phyloP scores from a whole-genome alignment of 2,797 vertebrate species.

The Sebastes cheni region DNA sequence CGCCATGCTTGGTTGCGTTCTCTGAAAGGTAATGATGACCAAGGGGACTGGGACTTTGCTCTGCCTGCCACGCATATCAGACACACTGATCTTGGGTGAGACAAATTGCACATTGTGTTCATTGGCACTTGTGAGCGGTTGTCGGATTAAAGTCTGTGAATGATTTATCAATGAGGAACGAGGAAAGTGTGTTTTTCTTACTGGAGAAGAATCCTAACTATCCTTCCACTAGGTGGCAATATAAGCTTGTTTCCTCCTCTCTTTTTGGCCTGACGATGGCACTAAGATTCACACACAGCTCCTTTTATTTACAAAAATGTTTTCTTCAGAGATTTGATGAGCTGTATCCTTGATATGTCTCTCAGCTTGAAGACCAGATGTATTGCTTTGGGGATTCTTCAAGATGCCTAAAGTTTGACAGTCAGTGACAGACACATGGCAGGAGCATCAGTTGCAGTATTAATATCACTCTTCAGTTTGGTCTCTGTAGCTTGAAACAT shows the following conservation, averaged over 20 bases:
- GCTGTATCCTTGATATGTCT: background rate
- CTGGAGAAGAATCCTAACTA: background rate
- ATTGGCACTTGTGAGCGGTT: conserved; percentile 23
- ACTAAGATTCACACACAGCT: background rate
- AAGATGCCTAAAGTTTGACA: conserved; percentile 12
- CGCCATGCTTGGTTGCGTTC: conserved; percentile 61
- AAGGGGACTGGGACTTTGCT: conserved; percentile 66
- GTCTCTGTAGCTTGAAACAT: conserved; percentile 30
- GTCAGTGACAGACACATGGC: conserved; percentile 35
- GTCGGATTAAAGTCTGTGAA: conserved; percentile 53
- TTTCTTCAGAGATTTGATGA: background rate
- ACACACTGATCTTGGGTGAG: conserved; percentile 52
- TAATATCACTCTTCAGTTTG: conserved; percentile 28
- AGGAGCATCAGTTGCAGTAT: conserved; percentile 31
- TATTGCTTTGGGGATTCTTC: conserved; percentile 10
- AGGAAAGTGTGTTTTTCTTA: conserved; percentile 10
- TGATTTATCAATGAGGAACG: conserved; percentile 49
- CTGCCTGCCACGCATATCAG: conserved; percentile 55
- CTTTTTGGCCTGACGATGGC: background rate
- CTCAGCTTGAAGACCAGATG: conserved; percentile 2
- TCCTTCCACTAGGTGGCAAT: conserved; percentile 79
- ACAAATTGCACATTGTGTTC: conserved; percentile 58
- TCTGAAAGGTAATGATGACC: conserved; percentile 77
- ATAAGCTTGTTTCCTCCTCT: conserved; percentile 24
- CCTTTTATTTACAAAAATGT: background rate